A percentile compares a stretch with the other conserved stretches of the same genome.
These are phyloP conservation scores for Podarcis lilfordi DNA, from an alignment of 2,797 vertebrate species.

Conservation along the genomic window DNA sequence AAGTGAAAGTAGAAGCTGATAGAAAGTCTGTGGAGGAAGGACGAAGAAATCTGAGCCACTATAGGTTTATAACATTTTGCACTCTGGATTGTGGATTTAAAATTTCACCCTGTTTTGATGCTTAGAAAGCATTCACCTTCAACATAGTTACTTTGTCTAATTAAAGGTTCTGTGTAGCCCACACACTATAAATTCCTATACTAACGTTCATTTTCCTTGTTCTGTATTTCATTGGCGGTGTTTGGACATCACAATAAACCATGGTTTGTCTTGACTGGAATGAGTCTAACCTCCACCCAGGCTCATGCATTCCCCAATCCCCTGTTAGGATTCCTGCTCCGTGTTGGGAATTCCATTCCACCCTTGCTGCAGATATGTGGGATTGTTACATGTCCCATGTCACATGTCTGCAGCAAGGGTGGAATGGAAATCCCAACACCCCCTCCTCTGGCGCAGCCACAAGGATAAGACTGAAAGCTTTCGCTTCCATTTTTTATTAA, in stretches of 20 bases:
- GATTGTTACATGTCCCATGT: no score
- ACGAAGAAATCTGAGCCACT: neutral
- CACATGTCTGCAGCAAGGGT: no score
- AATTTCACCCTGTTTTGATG: neutral
- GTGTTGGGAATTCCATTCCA: no score
- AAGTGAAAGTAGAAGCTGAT: conserved; percentile 28
- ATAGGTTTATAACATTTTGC: neutral
- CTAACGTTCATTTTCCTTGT: neutral
- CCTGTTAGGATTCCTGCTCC: no score
- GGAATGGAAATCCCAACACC: no score
- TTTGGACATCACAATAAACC: neutral
- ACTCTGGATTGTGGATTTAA: neutral
- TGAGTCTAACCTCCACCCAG: neutral
- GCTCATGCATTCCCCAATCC: neutral
- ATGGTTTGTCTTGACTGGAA: neutral
- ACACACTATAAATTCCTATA: neutral
- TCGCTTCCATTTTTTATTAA: neutral
- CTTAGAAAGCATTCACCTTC: neutral
- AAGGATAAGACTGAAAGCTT: neutral
- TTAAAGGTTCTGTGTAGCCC: neutral
- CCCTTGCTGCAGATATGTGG: no score
- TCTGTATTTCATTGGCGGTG: neutral
- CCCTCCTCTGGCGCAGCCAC: neutral
- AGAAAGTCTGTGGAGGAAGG: conserved; percentile 3
- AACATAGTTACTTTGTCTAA: neutral